Evolutionary conservation across 2,113 vertebrate species (phyloP).

Genomic region (Murina feae): DNA sequence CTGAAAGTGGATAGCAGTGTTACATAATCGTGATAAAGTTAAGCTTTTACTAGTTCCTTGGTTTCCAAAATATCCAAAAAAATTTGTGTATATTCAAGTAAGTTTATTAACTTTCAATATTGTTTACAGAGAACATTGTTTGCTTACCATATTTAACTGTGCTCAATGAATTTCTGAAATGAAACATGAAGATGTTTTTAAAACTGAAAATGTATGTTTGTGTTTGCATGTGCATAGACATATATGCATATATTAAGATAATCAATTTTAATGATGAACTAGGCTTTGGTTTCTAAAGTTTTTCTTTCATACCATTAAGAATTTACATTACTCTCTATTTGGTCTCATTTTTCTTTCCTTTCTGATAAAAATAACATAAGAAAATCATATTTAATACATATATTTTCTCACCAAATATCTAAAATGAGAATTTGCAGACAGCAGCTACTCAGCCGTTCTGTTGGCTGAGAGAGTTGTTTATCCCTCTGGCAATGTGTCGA

Average conservation of each 20-base stretch:
- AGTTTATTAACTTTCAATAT: not conserved
- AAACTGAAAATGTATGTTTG: not conserved
- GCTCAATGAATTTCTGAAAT: not conserved
- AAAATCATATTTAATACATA: not conserved
- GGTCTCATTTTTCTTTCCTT: not conserved
- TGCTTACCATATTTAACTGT: not conserved
- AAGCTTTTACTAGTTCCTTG: not conserved
- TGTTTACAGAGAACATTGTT: not conserved
- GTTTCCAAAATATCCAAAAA: not conserved
- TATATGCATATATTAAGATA: not conserved
- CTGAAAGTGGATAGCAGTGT: not conserved
- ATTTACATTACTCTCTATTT: not conserved
- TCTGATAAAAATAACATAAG: not conserved
- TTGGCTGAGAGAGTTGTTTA: not conserved
- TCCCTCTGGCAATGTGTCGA: not conserved
- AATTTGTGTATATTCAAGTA: not conserved
- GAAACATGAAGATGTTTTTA: not conserved
- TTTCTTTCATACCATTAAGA: not conserved
- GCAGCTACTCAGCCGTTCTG: not conserved
- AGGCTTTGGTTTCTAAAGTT: not conserved
- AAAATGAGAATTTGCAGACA: not conserved
- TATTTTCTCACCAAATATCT: not conserved
- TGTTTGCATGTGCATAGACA: not conserved
- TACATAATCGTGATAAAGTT: not conserved
- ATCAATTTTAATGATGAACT: not conserved